Percentiles rank a stretch among this genome's conserved stretches.
These are phyloP conservation scores for Mellivora capensis DNA, from an alignment of 2,113 vertebrate genomes.

Conservation along the genomic window DNA sequence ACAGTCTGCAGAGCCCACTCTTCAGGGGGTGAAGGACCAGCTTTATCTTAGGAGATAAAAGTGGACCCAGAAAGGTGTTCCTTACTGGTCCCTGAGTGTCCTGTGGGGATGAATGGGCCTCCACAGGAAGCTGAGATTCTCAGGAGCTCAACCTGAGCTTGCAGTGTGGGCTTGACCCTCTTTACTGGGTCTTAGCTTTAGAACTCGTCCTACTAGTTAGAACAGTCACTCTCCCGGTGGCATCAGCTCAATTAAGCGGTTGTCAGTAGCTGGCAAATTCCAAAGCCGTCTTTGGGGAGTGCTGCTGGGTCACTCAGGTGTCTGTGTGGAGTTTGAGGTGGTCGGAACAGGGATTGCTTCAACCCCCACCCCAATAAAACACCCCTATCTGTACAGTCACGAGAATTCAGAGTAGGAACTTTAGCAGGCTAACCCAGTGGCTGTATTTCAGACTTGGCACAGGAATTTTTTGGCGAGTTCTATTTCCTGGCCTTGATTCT, in stretches of 20 bases:
- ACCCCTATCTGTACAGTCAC: too few species aligned
- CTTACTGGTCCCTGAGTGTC: not conserved
- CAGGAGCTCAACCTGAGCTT: not conserved
- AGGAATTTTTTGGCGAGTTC: not conserved
- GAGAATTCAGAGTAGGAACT: not conserved
- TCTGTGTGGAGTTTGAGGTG: not conserved
- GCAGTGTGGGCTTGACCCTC: not conserved
- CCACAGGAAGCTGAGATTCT: not conserved
- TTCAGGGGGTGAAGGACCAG: accelerated
- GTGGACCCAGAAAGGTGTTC: too few species aligned
- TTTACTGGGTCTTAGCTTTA: not conserved
- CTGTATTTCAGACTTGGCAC: not conserved
- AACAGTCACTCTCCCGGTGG: not conserved
- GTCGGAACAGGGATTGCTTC: not conserved
- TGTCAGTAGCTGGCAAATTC: not conserved
- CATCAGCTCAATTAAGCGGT: not conserved
- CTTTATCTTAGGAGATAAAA: not conserved
- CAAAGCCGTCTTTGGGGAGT: not conserved
- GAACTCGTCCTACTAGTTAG: not conserved
- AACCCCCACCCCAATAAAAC: not conserved
- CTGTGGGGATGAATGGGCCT: not conserved
- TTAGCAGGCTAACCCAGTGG: not conserved
- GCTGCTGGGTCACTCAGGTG: not conserved
- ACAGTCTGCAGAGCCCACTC: not conserved
- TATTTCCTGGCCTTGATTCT: not conserved